Evolutionary conservation across 2,888 invertebrate genomes (phyloP).

Genomic region (Folsomia manolachei): DNA sequence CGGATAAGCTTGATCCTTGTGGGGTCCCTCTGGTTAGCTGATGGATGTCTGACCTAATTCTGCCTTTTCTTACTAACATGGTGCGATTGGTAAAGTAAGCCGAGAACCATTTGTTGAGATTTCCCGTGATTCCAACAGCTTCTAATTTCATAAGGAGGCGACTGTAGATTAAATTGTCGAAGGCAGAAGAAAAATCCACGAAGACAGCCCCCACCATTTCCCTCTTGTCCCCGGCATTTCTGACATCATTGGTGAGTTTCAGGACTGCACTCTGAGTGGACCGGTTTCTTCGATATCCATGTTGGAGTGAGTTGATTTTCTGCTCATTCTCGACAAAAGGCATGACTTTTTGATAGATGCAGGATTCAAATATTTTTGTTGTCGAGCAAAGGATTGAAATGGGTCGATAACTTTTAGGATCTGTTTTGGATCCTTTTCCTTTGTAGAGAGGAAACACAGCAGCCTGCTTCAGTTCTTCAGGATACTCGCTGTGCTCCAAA

Average conservation of each 20-base stretch:
- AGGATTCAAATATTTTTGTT: constrained; percentile 16
- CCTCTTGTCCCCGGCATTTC: not conserved
- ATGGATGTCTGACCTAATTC: not conserved
- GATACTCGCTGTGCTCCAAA: not conserved
- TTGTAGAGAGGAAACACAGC: constrained; percentile 17
- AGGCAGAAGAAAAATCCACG: constrained; percentile 16
- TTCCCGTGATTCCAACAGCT: not conserved
- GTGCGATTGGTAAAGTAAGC: constrained; percentile 20
- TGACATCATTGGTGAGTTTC: constrained; percentile 17
- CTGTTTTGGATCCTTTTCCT: constrained; percentile 1
- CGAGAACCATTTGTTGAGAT: not conserved
- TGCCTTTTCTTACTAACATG: constrained; percentile 6
- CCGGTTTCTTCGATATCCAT: constrained; percentile 9
- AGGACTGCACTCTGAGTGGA: constrained; percentile 21
- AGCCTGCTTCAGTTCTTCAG: constrained; percentile 11
- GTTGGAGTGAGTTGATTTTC: constrained; percentile 5
- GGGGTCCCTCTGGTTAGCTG: constrained; percentile 10
- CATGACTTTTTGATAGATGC: not conserved
- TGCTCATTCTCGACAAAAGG: constrained; percentile 3
- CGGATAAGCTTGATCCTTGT: not conserved
- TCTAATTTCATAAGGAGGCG: not conserved
- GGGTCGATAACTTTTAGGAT: constrained; percentile 8
- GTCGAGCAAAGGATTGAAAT: constrained; percentile 2
- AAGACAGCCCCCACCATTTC: constrained; percentile 10
- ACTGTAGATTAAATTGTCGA: constrained; percentile 15